A percentile compares a stretch with the other conserved stretches of the same genome.
phyloP scores from a whole-genome alignment of 2,888 invertebrate species.

The Hoplodrina ambigua region DNA sequence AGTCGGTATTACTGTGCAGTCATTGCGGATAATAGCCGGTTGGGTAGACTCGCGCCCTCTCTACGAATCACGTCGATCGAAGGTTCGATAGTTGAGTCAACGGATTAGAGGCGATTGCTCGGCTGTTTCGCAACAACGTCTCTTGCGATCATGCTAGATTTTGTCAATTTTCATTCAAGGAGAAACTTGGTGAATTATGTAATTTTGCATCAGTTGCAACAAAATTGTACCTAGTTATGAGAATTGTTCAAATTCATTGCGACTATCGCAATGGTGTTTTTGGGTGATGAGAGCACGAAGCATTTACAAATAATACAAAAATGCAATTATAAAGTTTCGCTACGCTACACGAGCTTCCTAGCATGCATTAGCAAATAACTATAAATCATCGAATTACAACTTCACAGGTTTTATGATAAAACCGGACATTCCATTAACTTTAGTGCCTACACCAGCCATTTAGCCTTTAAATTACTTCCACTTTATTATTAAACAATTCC shows the following conservation, averaged over 20 bases:
- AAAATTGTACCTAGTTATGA: neutral
- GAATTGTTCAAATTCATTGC: conserved; percentile 1
- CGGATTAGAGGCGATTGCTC: conserved; percentile 39
- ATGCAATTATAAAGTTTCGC: conserved; percentile 54
- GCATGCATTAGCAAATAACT: conserved; percentile 47
- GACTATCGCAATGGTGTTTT: conserved; percentile 25
- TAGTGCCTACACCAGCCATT: conserved; percentile 22
- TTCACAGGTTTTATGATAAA: conserved; percentile 39
- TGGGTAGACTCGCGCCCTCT: conserved; percentile 49
- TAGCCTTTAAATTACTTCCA: conserved; percentile 39
- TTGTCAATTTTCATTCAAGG: conserved; percentile 45
- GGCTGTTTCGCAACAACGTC: conserved; percentile 43
- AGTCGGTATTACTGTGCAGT: conserved; percentile 62
- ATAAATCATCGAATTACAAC: conserved; percentile 41
- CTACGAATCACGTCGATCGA: conserved; percentile 44
- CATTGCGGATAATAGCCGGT: conserved; percentile 63
- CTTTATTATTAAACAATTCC: conserved; percentile 37
- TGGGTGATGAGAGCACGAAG: conserved; percentile 20
- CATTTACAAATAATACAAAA: conserved; percentile 30
- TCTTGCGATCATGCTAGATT: conserved; percentile 50
- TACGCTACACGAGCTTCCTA: conserved; percentile 36
- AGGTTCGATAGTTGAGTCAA: conserved; percentile 47
- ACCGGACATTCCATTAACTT: conserved; percentile 34
- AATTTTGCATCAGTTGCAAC: conserved; percentile 31
- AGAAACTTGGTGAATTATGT: conserved; percentile 42